These are phyloP conservation scores for Galaxea fascicularis DNA, from an alignment of 92 coral and sea anemone genomes.

Conservation along the genomic window DNA sequence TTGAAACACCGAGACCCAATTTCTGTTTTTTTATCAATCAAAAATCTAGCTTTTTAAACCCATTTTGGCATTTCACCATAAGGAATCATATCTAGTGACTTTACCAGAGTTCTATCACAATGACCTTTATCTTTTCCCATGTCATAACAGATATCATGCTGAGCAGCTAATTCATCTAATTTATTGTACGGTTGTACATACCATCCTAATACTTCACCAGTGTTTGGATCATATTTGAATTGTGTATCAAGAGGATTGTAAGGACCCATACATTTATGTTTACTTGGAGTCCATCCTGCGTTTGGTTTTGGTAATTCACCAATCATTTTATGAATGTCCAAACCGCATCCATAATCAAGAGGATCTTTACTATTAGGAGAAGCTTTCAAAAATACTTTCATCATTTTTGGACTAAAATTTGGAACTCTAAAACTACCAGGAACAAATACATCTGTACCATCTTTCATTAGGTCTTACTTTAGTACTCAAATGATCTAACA, in stretches of 20 bases:
- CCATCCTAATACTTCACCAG: conserved; percentile 40
- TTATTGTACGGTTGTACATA: conserved; percentile 37
- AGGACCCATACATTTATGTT: conserved; percentile 11
- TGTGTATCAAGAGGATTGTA: conserved; percentile 8
- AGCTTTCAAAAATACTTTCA: too few species aligned
- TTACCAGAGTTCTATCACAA: conserved; percentile 20
- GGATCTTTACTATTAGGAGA: too few species aligned
- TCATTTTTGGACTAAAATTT: too few species aligned
- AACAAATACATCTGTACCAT: neutral
- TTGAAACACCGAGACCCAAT: too few species aligned
- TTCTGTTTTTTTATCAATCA: too few species aligned
- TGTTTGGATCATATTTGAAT: too few species aligned
- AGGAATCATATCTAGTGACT: conserved; percentile 23
- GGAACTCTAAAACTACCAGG: too few species aligned
- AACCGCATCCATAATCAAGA: too few species aligned
- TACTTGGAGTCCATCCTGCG: conserved; percentile 19
- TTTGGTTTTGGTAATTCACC: conserved; percentile 28
- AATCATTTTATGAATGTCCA: conserved; percentile 18
- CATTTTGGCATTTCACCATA: too few species aligned
- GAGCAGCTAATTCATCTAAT: conserved; percentile 40
- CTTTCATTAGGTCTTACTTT: neutral
- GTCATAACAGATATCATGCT: conserved; percentile 48
- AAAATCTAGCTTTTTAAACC: too few species aligned
- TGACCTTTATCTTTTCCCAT: too few species aligned
- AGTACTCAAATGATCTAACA: neutral